Base-by-base conservation (phyloP, 2,797 vertebrate species). In the Pterois miles region DNA sequence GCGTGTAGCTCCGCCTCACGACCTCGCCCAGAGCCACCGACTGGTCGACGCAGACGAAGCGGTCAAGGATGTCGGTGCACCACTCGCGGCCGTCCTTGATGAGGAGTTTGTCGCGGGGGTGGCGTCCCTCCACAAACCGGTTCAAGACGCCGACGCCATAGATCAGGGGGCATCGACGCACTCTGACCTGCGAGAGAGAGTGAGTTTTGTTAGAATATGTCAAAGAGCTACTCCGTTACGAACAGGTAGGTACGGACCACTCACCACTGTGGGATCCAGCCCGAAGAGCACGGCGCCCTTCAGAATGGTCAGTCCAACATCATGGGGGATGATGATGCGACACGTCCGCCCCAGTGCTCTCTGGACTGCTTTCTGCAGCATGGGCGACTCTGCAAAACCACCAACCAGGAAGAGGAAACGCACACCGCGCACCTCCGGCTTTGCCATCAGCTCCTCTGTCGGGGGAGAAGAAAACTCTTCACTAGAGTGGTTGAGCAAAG, bases 1-100 rank as follows among this genome's bases (percentile, higher is more conserved):
- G 98, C 9, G 97, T 99, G 94, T 99, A 99, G 83, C 98, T 98
- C 40, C 97, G 85, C 43, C 96, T 95, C 16, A 99, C 97, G 16
- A 98, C 96, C 86, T 99, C 98, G 0, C 98, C 98, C 78, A 99
- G 84, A 0, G 98, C 98, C 92, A 99, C 97, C 0, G 98, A 99
- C 88, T 99, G 98, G 88, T 99, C 98, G 0, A 97, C 95, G 0
- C 94, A 95, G 22, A 99, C 97, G 0, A 99, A 99, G 83, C 97
- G 96, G 90, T 99, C 98, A 0, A 99, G 96, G 91, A 99, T 95
- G 84, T 99, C 98, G 0, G 98, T 98, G 96, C 98, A 99, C 98
- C 98, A 99, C 75, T 96, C 95, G 11, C 96, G 95, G 1, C 97
- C 97, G 0, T 98, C 98, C 82, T 99, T 98, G 22, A 99, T 92